These are phyloP conservation scores for Perodicticus potto DNA, from an alignment of 2,797 vertebrate species.

Conservation along the genomic window DNA sequence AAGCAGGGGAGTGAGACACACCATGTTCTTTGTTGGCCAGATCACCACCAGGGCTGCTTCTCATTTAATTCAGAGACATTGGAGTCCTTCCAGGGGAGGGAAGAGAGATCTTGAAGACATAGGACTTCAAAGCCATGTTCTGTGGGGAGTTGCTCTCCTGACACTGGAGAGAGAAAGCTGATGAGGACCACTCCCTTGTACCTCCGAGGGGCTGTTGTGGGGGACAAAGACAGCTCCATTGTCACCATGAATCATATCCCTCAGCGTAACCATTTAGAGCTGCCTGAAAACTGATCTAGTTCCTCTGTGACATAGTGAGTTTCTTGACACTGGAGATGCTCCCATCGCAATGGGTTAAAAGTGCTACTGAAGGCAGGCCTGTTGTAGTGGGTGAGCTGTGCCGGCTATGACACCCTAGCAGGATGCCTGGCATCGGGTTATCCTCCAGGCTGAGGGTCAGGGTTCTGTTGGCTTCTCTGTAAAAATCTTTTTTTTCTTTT, in stretches of 20 bases:
- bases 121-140: neutral
- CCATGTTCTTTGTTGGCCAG: neutral
- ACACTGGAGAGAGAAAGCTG: neutral
- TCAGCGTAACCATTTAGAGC: neutral
- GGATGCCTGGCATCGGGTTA: neutral
- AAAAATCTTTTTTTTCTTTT: neutral
- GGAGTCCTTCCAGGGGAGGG: neutral
- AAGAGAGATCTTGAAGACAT: neutral
- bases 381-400: too few species aligned
- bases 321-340: neutral
- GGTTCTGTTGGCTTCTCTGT: neutral
- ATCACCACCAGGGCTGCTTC: neutral
- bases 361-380: neutral
- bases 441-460: neutral
- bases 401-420: fast-evolving
- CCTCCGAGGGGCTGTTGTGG: neutral
- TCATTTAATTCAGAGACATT: neutral
- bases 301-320: neutral
- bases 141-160: neutral
- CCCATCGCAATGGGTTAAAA: neutral
- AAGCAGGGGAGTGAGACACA: neutral
- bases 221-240: neutral
- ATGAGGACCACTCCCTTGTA: neutral
- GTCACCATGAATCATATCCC: neutral
- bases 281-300: neutral